Conservation (phyloP, 2,888 invertebrate genomes). For the Lasioglossum morio region DNA sequence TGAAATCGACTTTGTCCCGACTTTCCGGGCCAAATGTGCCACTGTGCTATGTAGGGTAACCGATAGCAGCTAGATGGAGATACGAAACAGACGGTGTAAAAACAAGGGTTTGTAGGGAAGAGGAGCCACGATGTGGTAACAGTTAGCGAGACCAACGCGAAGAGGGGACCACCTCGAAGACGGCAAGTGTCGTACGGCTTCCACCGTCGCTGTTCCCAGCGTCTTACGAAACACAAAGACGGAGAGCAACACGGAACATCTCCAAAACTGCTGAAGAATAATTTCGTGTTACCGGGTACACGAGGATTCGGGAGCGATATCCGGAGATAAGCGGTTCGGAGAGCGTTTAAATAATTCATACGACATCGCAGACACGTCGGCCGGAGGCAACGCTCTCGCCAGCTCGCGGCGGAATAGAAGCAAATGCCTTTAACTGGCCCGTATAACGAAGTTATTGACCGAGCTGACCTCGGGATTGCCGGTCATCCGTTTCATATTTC, state of each 20-base stretch:
- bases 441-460: constrained; percentile 65
- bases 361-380: constrained; percentile 1
- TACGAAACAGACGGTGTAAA: background rate
- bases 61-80: background rate
- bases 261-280: background rate
- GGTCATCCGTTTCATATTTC: constrained; percentile 64
- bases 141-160: constrained; percentile 59
- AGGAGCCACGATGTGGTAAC: background rate
- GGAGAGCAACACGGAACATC: background rate
- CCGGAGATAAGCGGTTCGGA: background rate
- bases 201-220: background rate
- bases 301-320: background rate
- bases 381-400: constrained; percentile 29
- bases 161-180: constrained; percentile 63
- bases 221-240: background rate
- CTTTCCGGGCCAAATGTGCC: no score
- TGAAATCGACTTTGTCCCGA: no score
- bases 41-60: background rate
- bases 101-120: background rate
- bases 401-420: constrained; percentile 47
- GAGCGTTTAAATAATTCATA: constrained; percentile 44
- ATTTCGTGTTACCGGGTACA: background rate
- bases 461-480: constrained; percentile 60
- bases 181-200: background rate
- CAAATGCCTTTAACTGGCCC: constrained; percentile 61